Evolutionary conservation across 2,888 invertebrate species (phyloP).

Genomic region (Athetis lepigone): DNA sequence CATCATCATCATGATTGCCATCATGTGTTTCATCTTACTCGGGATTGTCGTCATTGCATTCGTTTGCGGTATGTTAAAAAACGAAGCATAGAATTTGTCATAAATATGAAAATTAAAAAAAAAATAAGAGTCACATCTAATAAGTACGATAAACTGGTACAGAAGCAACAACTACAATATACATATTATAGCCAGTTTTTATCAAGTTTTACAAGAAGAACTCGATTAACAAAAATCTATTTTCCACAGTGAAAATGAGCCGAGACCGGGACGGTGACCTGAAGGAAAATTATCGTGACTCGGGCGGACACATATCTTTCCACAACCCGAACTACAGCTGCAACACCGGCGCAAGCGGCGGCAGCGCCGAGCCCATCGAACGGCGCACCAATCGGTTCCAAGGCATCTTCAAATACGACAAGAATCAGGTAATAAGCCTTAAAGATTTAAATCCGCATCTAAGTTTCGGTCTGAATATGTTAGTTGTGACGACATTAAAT

Average conservation of each 20-base stretch:
- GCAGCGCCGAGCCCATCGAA: constrained; percentile 76
- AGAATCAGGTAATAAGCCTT: constrained; percentile 92
- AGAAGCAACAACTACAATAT: neutral
- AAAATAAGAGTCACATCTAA: neutral
- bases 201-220: no score
- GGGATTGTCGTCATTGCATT: constrained; percentile 65
- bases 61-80: constrained; percentile 69
- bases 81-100: neutral
- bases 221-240: neutral
- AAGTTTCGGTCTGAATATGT: no score
- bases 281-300: constrained; percentile 84
- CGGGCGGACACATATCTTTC: constrained; percentile 95
- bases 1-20: constrained; percentile 69
- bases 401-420: constrained; percentile 94
- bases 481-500: neutral
- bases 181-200: no score
- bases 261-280: constrained; percentile 71
- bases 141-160: neutral
- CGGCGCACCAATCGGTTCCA: constrained; percentile 84
- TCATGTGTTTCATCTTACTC: constrained; percentile 67
- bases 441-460: no score
- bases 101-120: neutral
- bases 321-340: constrained; percentile 96
- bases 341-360: constrained; percentile 84
- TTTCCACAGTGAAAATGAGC: constrained; percentile 68